Evolutionary conservation across 1,140 invertebrate species (phyloP), one percentile per base, ranked within the genome.

Genomic region (Heliconius melpomene): DNA sequence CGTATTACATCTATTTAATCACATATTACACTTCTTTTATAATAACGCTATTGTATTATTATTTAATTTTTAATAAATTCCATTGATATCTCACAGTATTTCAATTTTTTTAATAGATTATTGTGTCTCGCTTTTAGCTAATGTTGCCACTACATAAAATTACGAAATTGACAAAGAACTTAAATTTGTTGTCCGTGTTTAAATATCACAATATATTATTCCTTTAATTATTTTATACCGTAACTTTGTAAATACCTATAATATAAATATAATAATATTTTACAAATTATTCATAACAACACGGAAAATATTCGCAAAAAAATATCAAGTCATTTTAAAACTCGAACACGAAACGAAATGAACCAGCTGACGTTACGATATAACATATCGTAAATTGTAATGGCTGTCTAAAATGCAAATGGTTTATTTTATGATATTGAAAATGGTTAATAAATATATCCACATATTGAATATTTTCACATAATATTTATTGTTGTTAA

Each of bases 71-170:
- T 26, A 29, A 29, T 66, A 29, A 66, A 66, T 66, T 66, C 16
- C 5, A 29, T 29, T 66, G 6, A 6, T 26, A 26, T 26, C 9
- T 29, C 26, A 66, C 13, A 75, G 29, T 32, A 71, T 72, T 54
- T 75, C 26, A 72, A 79, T 75, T 79, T 75, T 54, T 72, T 72
- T n/a, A 72, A 54, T 70, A 76, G 54, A 23, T 75, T 75, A 50
- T 79, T 75, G 75, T 75, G 60, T 79, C 78, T 79, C 72, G 32
- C 60, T 75, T 60, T 36, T 23, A 18, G n/a, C 23, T 40, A 76
- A 70, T 40, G 75, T 76, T 76, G 38, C 75, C 75, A 76, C 57
- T 66, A 18, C 57, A 20, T 26, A 76, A 76, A 76, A 66, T 66
- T 66, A 11, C 11, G 8, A 46, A 70, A 40, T 57, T 75, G 40